Base-by-base conservation (phyloP, 2,888 invertebrate genomes). In the Folsomia manolachei region DNA sequence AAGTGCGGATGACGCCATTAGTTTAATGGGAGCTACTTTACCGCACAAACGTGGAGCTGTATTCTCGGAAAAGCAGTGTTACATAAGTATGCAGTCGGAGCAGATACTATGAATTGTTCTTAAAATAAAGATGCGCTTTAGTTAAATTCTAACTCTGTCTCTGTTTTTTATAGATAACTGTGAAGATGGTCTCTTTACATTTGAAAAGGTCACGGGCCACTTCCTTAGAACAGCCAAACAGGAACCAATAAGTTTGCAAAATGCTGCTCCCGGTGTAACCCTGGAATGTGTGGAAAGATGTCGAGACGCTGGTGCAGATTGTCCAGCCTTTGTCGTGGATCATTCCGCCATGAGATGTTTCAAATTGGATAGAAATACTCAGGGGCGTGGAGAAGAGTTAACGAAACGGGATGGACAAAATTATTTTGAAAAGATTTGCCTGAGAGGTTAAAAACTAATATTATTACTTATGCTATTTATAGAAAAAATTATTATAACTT, bases 351-450 rank as follows among this genome's bases (percentile, higher is more conserved):
- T 83, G 81, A 81, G 84, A 69, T 85, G 85, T 79, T 84, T 84
- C 78, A 83, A 83, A 78, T 80, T 85, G 72, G 85, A 85, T 77
- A 79, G 85, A 56, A 85, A 85, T 78, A 84, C 85, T 2, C 85
- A 85, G 76, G 83, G 84, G 7, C 81, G 85, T 51, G 82, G 82
- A 2, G 82, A 82, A 61, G 84, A 84, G 62, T 81, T 85, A 56
- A 82, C 83, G 2, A 81, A 82, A 2, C 78, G 83, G 24, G 83
- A 83, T 67, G 84, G 84, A 21, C 83, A 83, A 74, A 84, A 83
- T 71, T 85, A 84, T 78, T 85, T 84, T 79, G 85, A 85, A 79
- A 85, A 85, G 79, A 83, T 84, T 27, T 85, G 85, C 69, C 81
- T 85, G 23, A 79, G 83, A 80, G 84, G 85, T 83, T 66, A 80